Evolutionary conservation across 2,888 invertebrate genomes (phyloP).

Genomic region (Ormyrus pomaceus): DNA sequence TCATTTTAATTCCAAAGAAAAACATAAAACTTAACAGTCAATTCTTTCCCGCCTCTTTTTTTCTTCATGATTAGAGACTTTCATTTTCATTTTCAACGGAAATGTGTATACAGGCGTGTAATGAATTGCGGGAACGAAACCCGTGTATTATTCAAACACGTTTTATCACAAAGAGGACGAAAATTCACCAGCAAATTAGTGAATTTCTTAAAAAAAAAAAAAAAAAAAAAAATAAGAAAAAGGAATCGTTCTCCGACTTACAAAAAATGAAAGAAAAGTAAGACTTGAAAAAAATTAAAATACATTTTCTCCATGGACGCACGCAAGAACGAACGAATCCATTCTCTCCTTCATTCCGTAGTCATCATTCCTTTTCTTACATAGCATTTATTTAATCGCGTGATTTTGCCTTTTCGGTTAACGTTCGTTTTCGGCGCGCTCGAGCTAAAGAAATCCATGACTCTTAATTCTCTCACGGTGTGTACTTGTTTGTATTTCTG

Average conservation of each 20-base stretch:
- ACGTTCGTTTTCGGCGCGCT: conserved; percentile 14
- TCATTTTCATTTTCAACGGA: conserved; percentile 26
- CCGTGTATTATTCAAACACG: conserved; percentile 45
- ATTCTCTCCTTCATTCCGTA: conserved; percentile 6
- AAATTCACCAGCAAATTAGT: conserved; percentile 40
- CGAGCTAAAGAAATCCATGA: conserved; percentile 30
- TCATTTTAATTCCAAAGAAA: background rate
- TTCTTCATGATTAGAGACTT: conserved; percentile 19
- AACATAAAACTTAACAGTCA: conserved; percentile 18
- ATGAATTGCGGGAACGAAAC: conserved; percentile 45
- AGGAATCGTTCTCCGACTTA: conserved; percentile 37
- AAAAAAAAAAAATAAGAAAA: no score
- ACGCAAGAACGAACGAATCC: conserved; percentile 20
- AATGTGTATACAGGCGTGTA: conserved; percentile 9
- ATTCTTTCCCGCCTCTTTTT: conserved; percentile 31
- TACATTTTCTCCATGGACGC: conserved; percentile 25
- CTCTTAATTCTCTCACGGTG: background rate
- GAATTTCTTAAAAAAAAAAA: conserved; percentile 22
- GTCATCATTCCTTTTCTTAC: background rate
- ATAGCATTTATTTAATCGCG: conserved; percentile 29
- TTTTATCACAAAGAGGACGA: conserved; percentile 56
- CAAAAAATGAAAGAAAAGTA: background rate
- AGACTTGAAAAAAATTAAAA: conserved; percentile 3
- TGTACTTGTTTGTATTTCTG: background rate
- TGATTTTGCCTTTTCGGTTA: conserved; percentile 13